Percentiles rank a stretch among this genome's conserved stretches.
These are phyloP conservation scores for Pristionchus entomophagus DNA, from an alignment of 2,888 invertebrate species.

Conservation along the genomic window DNA sequence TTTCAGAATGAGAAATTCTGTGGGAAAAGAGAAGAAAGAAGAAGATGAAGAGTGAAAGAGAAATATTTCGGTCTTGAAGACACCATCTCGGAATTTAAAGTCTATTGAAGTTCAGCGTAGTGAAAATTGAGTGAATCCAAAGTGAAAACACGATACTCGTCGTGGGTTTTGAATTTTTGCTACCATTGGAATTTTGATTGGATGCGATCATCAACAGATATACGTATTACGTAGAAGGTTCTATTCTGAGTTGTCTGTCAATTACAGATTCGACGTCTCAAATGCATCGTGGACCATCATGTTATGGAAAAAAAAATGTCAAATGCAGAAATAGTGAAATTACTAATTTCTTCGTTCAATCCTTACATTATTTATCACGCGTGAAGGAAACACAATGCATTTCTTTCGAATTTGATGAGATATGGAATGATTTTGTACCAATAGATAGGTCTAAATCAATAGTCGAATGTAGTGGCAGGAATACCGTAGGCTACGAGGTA, in stretches of 20 bases:
- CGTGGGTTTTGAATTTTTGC: not conserved
- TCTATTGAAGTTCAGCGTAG: too few species aligned
- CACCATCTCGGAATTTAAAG: too few species aligned
- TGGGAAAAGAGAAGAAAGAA: not conserved
- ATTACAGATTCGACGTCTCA: not conserved
- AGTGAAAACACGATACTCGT: not conserved
- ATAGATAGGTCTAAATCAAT: conserved; percentile 2
- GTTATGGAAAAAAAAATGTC: conserved; percentile 1
- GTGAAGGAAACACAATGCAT: not conserved
- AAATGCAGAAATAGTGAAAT: not conserved
- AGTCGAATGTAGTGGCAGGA: conserved; percentile 31
- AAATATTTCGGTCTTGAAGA: too few species aligned
- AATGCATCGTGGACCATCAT: too few species aligned
- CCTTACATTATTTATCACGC: not conserved
- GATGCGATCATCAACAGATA: too few species aligned
- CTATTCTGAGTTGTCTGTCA: conserved; percentile 7
- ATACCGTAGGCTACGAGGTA: conserved; percentile 25
- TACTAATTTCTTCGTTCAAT: too few species aligned
- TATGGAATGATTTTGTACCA: conserved; percentile 22
- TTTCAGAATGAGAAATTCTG: not conserved
- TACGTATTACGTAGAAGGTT: too few species aligned
- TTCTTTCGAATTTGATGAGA: not conserved
- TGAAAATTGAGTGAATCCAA: not conserved
- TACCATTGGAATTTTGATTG: too few species aligned
- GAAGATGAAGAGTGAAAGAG: not conserved